phyloP scores from a whole-genome alignment of 2,113 vertebrate species.

The Rhea americana region DNA sequence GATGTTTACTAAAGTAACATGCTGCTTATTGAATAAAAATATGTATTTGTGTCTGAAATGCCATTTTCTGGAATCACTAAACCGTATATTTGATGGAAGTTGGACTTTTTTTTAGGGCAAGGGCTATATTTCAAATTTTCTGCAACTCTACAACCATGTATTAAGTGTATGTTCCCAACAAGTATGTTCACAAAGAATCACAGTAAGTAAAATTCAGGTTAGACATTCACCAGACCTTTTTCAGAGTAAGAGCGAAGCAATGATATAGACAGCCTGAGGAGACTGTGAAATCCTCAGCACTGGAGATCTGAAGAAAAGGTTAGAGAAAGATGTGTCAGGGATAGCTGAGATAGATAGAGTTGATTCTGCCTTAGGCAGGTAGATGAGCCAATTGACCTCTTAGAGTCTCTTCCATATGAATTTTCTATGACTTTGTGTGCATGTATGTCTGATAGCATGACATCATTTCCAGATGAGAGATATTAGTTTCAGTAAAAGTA shows the following conservation, averaged over 20 bases:
- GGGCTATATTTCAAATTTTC: too few relatives aligned
- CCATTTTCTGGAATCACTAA: too few relatives aligned
- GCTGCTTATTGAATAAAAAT: too few relatives aligned
- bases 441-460: neutral
- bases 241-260: neutral
- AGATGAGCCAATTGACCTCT: neutral
- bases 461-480: neutral
- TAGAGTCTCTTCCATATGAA: too few relatives aligned
- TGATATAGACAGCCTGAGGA: neutral
- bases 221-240: neutral
- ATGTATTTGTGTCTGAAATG: too few relatives aligned
- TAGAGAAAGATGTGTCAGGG: neutral
- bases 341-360: neutral
- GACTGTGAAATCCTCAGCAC: accelerated
- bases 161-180: too few relatives aligned
- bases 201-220: too few relatives aligned
- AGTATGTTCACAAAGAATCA: too few relatives aligned
- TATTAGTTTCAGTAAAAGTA: neutral
- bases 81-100: too few relatives aligned
- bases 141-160: too few relatives aligned
- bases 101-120: too few relatives aligned
- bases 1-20: too few relatives aligned
- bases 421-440: neutral
- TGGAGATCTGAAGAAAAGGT: neutral
- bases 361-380: neutral